Evolutionary conservation across 2,113 vertebrate species (phyloP), one percentile per base, ranked within the genome.

Genomic region (Oryzias javanicus): DNA sequence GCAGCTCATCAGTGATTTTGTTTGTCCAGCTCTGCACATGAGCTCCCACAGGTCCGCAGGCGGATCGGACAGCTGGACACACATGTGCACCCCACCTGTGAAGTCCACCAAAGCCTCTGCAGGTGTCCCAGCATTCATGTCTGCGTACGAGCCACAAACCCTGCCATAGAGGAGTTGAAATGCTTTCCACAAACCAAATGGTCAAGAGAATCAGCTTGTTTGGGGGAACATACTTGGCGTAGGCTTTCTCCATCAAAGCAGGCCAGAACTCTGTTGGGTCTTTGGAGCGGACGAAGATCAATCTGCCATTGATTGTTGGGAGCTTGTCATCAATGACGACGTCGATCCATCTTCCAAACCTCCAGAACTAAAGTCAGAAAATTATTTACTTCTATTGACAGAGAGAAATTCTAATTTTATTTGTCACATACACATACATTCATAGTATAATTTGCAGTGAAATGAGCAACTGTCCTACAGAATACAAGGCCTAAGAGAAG

Each of bases 21-120:
- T 80, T 22, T 83, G 73, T 8, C 74, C 83, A 41, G 93, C 93
- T 68, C 84, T 86, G 54, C 50, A 66, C 73, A 97, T 83, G 19
- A 92, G 70, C 1, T 86, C 55, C 93, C 93, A 95, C 15, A 97
- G 80, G 54, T 92, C 50, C 27, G 60, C 5, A 29, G 91, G 88
- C 5, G 90, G 80, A 14, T 89, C 57, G 54, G 74, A 50, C 58
- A 94, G 82, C 2, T 82, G 52, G 57, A 94, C 84, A 3, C 59
- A 88, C 42, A 89, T 76, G 66, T 93, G 94, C 67, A 95, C 84
- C 15, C 94, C 95, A 14, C 93, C 94, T 0, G 94, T 95, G 79
- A 97, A 97, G 79, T 95, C 95, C 81, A 93, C 84, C 61, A 95
- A 60, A 2, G 94, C 94, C 83, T 95, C 95, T 4, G 87, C 88